phyloP scores from a whole-genome alignment of 2,888 invertebrate genomes.

The Sminthurinus aureus region DNA sequence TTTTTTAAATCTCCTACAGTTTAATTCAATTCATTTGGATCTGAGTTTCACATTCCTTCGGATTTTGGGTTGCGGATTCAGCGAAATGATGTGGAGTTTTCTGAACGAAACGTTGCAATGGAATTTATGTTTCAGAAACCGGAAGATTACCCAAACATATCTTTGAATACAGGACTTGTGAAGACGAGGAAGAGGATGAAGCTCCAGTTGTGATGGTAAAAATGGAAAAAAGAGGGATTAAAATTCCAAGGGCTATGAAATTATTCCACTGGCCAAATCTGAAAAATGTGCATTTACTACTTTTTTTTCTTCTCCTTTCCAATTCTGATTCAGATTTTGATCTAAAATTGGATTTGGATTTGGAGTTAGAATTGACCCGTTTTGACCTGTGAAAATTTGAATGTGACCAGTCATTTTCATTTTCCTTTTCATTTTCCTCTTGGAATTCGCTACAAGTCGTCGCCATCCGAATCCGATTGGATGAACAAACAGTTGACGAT shows the following conservation, averaged over 20 bases:
- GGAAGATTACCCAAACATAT: too few relatives aligned
- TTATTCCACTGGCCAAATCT: background rate
- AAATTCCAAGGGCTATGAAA: background rate
- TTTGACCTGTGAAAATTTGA: background rate
- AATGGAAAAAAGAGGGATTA: background rate
- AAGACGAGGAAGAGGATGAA: background rate
- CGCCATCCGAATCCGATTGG: background rate
- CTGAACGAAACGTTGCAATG: too few relatives aligned
- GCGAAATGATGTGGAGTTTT: too few relatives aligned
- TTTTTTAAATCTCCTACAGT: too few relatives aligned
- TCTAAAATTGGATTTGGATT: background rate
- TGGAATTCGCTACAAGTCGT: background rate
- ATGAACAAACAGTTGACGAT: background rate
- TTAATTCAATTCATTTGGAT: too few relatives aligned
- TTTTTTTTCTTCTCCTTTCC: background rate
- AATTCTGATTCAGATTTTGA: background rate
- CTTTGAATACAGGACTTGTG: too few relatives aligned
- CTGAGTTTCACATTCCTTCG: too few relatives aligned
- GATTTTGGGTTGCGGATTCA: too few relatives aligned
- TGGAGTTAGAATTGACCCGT: background rate
- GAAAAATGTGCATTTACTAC: background rate
- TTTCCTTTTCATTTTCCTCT: background rate
- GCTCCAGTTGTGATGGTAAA: background rate
- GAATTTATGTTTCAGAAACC: too few relatives aligned
- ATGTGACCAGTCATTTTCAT: background rate